phyloP scores from a whole-genome alignment of 2,113 vertebrate genomes.

The Beaufortia kweichowensis region DNA sequence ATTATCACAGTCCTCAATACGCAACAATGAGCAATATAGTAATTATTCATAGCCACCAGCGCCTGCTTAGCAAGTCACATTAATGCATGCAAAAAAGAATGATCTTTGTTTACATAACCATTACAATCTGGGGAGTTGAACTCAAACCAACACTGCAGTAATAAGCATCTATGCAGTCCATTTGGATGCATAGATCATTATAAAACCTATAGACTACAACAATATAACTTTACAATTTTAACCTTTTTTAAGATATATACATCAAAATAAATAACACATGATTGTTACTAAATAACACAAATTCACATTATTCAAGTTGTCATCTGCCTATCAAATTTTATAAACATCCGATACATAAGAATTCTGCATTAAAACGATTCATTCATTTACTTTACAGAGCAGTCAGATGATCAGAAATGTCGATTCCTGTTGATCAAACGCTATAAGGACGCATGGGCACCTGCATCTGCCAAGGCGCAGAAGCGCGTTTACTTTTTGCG shows the following conservation, averaged over 20 bases:
- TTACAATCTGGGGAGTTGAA: conserved; percentile 25
- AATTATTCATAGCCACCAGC: not conserved
- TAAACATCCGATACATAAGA: not conserved
- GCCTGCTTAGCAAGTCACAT: not conserved
- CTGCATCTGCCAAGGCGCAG: conserved; percentile 14
- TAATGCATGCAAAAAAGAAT: conserved; percentile 1
- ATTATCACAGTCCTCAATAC: not conserved
- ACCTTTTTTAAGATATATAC: too few relatives aligned
- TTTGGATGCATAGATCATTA: not conserved
- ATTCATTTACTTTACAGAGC: not conserved
- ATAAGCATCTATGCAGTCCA: not conserved
- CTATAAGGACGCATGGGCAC: not conserved
- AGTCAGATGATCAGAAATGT: not conserved
- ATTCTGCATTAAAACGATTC: not conserved
- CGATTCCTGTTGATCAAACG: not conserved
- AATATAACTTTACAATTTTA: too few relatives aligned
- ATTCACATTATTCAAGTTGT: not conserved
- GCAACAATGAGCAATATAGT: not conserved
- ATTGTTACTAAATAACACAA: not conserved
- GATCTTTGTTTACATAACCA: conserved; percentile 32
- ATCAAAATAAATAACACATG: not conserved
- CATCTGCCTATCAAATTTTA: not conserved
- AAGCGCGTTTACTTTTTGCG: conserved; percentile 10
- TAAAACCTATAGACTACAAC: not conserved
- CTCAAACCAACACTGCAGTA: conserved; percentile 31